These are phyloP conservation scores for Hypercompe scribonia DNA, from an alignment of 2,888 invertebrate species.

Conservation along the genomic window DNA sequence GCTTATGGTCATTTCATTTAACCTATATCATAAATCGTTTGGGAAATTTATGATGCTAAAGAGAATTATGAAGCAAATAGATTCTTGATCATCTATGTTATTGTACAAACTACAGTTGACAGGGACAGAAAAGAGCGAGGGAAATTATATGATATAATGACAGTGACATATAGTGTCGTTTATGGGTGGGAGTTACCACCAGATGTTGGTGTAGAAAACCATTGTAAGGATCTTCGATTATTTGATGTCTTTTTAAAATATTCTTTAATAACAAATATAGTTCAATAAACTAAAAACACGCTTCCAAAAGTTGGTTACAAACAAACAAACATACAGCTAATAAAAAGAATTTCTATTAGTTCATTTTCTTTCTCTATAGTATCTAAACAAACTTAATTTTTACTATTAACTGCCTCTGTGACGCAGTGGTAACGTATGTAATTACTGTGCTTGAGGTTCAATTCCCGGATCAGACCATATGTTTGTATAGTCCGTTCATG, in stretches of 20 bases:
- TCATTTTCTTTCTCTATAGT: not conserved
- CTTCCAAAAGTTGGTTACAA: no score
- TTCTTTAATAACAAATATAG: no score
- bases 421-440: no score
- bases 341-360: not conserved
- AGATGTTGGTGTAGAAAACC: not conserved
- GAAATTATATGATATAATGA: not conserved
- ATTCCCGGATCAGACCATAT: no score
- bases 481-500: no score
- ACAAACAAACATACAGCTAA: no score
- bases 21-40: not conserved
- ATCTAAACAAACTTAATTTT: not conserved
- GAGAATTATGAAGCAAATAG: not conserved
- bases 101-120: not conserved
- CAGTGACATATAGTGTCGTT: not conserved
- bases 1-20: conserved; percentile 10
- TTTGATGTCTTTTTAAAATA: not conserved
- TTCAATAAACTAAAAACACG: no score
- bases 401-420: no score
- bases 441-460: no score
- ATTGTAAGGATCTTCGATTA: not conserved
- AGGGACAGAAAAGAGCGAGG: not conserved
- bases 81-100: not conserved
- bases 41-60: not conserved
- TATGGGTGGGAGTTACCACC: not conserved